Conservation (phyloP, 2,113 vertebrate genomes). For the Clarias magur region DNA sequence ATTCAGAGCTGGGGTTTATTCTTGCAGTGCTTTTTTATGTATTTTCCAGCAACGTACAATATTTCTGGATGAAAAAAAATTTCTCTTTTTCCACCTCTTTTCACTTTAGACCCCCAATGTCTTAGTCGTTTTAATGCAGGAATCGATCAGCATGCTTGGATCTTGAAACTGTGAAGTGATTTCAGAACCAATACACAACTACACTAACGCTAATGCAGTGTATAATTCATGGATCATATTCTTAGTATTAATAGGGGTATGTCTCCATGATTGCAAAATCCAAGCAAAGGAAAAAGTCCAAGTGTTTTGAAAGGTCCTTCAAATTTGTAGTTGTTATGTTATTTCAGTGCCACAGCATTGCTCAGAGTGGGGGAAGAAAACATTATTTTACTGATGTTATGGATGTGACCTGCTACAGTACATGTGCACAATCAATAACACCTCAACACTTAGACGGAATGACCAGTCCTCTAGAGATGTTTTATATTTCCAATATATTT, state of each 20-base stretch:
- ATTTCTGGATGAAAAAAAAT: background rate
- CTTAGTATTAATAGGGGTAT: background rate
- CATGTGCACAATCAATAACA: background rate
- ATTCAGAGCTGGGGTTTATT: background rate
- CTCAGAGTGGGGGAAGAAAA: no score
- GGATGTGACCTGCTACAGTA: background rate
- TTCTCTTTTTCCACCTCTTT: background rate
- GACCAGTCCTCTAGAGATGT: background rate
- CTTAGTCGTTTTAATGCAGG: background rate
- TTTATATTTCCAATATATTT: slow-evolving; percentile 1
- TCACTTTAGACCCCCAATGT: background rate
- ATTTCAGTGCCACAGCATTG: background rate
- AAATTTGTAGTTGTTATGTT: background rate
- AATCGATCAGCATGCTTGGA: background rate
- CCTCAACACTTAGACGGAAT: background rate
- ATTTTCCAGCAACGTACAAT: background rate
- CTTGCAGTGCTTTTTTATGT: background rate
- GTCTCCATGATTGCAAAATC: background rate
- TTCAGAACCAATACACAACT: no score
- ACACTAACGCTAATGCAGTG: no score
- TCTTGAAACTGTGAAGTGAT: background rate
- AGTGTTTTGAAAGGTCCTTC: no score
- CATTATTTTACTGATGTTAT: background rate
- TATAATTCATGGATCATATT: no score
- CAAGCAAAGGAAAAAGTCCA: background rate